Evolutionary conservation across 2,888 invertebrate species (phyloP), one percentile per base, ranked within the genome.

Genomic region (Sinelater perroti): DNA sequence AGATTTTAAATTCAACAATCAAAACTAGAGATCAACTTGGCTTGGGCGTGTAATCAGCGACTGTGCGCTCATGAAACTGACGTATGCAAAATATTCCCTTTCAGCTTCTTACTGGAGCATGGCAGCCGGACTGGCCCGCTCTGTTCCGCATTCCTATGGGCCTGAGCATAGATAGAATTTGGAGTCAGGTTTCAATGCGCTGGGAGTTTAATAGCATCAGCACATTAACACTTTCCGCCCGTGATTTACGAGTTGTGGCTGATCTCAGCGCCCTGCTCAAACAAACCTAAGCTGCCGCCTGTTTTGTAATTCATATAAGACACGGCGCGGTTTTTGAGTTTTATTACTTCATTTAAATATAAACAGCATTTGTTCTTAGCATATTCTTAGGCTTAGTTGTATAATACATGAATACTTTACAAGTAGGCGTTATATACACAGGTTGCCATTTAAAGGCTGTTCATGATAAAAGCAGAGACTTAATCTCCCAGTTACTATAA

Each of bases 61-160:
- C n/a, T n/a, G n/a, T n/a, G n/a, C n/a, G n/a, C n/a, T n/a, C n/a
- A n/a, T n/a, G n/a, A n/a, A n/a, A n/a, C n/a, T n/a, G n/a, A n/a
- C n/a, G n/a, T n/a, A n/a, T n/a, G n/a, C n/a, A n/a, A n/a, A n/a
- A n/a, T n/a, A n/a, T n/a, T n/a, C n/a, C n/a, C 30, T 36, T 36
- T 13, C 18, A 82, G 81, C 74, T 83, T 44, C 70, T 84, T 38
- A 76, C 75, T 6, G 79, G 81, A 42, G 76, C 79, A 56, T 80
- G 82, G 72, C 71, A 70, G 30, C 79, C 81, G 1, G 79, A 82
- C 67, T 84, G 83, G 83, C 69, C 74, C 17, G 72, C 71, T 30
- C 70, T 82, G 26, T 70, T 83, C 30, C 77, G 77, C 55, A 77
- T 78, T 50, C 81, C 83, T 1, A 75, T 83, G 67, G 81, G 81